phyloP scores from a whole-genome alignment of 2,888 invertebrate species.

The Chrysodeixis includens region DNA sequence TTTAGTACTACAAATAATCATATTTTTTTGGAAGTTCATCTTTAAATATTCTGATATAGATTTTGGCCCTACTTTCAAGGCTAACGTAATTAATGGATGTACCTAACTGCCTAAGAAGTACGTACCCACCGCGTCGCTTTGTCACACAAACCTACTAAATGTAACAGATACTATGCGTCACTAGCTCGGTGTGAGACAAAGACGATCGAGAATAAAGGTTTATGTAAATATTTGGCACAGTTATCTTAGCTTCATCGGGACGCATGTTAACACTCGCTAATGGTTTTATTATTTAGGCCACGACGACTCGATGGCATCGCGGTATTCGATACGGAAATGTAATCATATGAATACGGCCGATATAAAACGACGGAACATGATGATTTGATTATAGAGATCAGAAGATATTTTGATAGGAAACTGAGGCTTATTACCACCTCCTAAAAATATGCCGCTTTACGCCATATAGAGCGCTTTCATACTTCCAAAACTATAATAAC shows the following conservation, averaged over 20 bases:
- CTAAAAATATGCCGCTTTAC: too few species aligned
- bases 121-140: conserved; percentile 44
- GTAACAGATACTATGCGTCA: conserved; percentile 49
- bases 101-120: too few species aligned
- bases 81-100: too few species aligned
- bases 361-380: too few species aligned
- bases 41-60: too few species aligned
- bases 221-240: conserved; percentile 40
- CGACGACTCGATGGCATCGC: conserved; percentile 38
- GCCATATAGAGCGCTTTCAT: too few species aligned
- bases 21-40: too few species aligned
- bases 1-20: too few species aligned
- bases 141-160: conserved; percentile 46
- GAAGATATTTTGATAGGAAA: not conserved
- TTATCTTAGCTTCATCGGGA: conserved; percentile 40
- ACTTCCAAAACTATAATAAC: too few species aligned
- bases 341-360: too few species aligned
- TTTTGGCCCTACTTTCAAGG: too few species aligned
- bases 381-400: too few species aligned
- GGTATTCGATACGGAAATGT: not conserved
- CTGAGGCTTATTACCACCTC: not conserved
- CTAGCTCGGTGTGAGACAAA: conserved; percentile 25
- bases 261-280: conserved; percentile 33
- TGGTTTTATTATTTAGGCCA: conserved; percentile 37
- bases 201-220: conserved; percentile 32